Percentiles rank a stretch among this genome's conserved stretches.
Conservation (phyloP, 2,797 vertebrate species). For the Leucoraja ocellata region DNA sequence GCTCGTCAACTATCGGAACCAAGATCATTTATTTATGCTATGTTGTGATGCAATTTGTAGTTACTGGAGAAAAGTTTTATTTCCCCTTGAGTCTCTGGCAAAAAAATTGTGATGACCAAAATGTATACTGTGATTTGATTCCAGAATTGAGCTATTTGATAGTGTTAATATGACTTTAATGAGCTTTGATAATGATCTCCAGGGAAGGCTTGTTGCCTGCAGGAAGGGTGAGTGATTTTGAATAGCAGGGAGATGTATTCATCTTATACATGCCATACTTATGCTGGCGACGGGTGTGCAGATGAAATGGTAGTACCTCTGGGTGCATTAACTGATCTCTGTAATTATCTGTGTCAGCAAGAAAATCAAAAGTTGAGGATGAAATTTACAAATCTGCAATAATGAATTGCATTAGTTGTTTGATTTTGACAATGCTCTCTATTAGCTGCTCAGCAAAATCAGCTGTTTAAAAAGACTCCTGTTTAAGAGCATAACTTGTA, state of each 20-base stretch:
- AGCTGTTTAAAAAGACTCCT: background rate
- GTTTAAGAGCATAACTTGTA: background rate
- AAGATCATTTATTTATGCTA: background rate
- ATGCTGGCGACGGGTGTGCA: slow-evolving; percentile 6
- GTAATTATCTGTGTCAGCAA: background rate
- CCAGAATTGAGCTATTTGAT: background rate
- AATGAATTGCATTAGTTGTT: background rate
- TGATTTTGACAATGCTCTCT: background rate
- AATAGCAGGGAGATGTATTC: background rate
- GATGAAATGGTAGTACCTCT: background rate
- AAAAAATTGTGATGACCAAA: background rate
- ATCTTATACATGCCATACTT: background rate
- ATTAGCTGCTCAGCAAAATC: background rate
- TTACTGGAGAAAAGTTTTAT: background rate
- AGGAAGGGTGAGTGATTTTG: slow-evolving; percentile 3
- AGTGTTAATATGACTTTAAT: slow-evolving; percentile 26
- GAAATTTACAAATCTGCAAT: background rate
- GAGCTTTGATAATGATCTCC: background rate
- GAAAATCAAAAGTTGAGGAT: background rate
- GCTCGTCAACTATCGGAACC: background rate
- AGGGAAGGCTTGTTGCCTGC: background rate
- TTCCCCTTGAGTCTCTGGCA: background rate
- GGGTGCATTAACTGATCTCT: background rate
- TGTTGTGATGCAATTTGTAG: background rate
- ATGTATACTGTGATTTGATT: background rate